These are phyloP conservation scores for Callimorpha dominula DNA, from an alignment of 2,888 invertebrate species.

Conservation along the genomic window DNA sequence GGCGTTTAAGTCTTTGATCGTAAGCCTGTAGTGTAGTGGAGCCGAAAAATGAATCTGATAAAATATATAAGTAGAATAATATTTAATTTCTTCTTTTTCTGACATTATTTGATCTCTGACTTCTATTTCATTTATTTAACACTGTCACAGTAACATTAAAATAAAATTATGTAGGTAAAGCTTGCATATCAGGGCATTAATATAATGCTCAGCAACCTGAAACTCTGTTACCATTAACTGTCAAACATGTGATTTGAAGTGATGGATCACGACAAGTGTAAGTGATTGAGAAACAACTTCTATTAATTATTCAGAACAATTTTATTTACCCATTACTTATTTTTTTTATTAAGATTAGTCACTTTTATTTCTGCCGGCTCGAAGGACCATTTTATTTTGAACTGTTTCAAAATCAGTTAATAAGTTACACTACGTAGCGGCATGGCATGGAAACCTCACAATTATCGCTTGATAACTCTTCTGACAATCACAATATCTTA, in stretches of 20 bases:
- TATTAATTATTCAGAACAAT: not conserved
- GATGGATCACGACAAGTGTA: not conserved
- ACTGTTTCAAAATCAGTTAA: not conserved
- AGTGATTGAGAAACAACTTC: not conserved
- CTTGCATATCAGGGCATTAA: not conserved
- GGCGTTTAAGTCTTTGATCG: no score
- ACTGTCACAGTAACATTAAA: not conserved
- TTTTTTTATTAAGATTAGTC: not conserved
- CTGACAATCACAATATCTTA: not conserved
- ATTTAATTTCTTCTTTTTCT: not conserved
- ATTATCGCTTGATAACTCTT: not conserved
- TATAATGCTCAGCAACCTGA: not conserved
- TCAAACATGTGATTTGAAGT: not conserved
- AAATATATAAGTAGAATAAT: not conserved
- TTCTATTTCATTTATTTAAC: not conserved
- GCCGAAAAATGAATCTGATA: no score
- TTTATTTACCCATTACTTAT: not conserved
- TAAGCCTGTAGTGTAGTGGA: no score
- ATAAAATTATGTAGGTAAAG: not conserved
- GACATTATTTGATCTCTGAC: not conserved
- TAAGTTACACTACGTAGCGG: not conserved
- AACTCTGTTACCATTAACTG: not conserved
- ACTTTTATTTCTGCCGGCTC: not conserved
- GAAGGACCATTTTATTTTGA: not conserved
- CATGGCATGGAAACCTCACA: not conserved